phyloP scores from a whole-genome alignment of 2,797 vertebrate species.

The Selene dorsalis region DNA sequence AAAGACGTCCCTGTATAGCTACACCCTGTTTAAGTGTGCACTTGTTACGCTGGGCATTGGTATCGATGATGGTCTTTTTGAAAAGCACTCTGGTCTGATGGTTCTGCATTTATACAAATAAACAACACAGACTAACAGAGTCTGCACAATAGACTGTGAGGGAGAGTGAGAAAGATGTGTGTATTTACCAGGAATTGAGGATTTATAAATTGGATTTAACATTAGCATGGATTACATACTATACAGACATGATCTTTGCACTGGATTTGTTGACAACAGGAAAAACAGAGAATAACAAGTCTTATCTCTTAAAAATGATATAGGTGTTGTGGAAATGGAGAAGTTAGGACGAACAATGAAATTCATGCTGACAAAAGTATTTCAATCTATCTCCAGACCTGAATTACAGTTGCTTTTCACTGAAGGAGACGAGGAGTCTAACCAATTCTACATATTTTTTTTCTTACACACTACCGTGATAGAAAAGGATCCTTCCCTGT shows the following conservation, averaged over 20 bases:
- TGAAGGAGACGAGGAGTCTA: no score
- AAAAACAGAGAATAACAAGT: not conserved
- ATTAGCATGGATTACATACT: no score
- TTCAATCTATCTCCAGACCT: no score
- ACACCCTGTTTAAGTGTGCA: constrained; percentile 33
- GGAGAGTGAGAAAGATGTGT: not conserved
- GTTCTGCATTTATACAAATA: not conserved
- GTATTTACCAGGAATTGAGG: not conserved
- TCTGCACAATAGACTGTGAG: not conserved
- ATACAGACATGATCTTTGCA: not conserved
- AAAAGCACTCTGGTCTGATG: not conserved
- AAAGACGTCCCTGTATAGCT: constrained; percentile 69
- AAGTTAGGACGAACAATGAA: not conserved
- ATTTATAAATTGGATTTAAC: not conserved
- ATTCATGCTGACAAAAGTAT: not conserved
- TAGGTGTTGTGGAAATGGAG: not conserved
- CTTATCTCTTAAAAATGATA: not conserved
- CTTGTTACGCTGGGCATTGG: constrained; percentile 27
- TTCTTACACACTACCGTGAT: not conserved
- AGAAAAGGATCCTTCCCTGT: not conserved
- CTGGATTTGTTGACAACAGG: not conserved
- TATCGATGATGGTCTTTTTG: not conserved
- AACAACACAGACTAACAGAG: not conserved
- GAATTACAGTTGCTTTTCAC: no score
- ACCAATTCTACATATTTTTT: not conserved